A percentile compares a stretch with the other conserved stretches of the same genome.
Conservation (phyloP, 2,888 invertebrate genomes). For the Synanthedon formicaeformis region DNA sequence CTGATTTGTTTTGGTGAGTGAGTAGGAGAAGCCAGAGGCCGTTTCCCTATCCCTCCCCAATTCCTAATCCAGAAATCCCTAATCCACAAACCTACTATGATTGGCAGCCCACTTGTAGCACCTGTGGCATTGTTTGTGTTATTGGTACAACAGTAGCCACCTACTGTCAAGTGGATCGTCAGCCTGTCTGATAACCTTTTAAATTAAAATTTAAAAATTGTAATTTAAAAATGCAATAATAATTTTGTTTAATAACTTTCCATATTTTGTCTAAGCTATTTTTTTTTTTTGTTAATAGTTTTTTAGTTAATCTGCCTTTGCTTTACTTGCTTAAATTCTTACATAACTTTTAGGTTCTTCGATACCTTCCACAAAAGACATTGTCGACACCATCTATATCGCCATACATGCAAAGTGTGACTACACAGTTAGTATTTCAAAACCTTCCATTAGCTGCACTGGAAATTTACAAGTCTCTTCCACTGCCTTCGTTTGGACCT, state of each 20-base stretch:
- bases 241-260: background rate
- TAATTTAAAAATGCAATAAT: background rate
- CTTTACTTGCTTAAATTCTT: background rate
- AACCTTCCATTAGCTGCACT: slow-evolving; percentile 59
- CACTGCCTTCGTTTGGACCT: slow-evolving; percentile 53
- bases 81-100: too few species aligned
- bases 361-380: slow-evolving; percentile 33
- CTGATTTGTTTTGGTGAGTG: too few species aligned
- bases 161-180: too few species aligned
- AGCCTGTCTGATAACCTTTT: too few species aligned
- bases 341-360: slow-evolving; percentile 33
- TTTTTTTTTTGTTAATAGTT: background rate
- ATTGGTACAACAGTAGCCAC: too few species aligned
- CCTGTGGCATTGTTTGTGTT: too few species aligned
- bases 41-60: too few species aligned
- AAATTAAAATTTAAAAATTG: too few species aligned
- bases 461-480: slow-evolving; percentile 60
- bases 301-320: background rate
- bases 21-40: too few species aligned
- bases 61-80: too few species aligned
- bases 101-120: too few species aligned
- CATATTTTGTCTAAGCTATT: background rate
- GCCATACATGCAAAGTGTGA: slow-evolving; percentile 56
- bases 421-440: slow-evolving; percentile 63
- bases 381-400: slow-evolving; percentile 49